Conservation (phyloP, 1,140 invertebrate genomes). For the Listronotus oregonensis region DNA sequence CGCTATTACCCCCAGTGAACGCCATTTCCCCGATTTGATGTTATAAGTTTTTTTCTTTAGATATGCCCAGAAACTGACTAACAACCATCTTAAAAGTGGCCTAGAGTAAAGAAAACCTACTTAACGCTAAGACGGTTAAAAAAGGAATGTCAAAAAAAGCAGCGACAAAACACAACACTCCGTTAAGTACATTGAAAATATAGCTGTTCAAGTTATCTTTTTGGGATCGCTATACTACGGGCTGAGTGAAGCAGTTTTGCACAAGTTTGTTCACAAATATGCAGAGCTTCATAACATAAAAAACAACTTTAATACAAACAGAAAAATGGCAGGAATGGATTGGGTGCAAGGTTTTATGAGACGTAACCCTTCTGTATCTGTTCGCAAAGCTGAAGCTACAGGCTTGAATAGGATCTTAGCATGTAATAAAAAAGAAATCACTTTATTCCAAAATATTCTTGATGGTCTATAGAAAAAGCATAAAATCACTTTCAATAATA, state of each 20-base stretch:
- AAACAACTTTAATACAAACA: conserved; percentile 37
- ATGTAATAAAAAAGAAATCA: conserved; percentile 44
- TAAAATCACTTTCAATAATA: conserved; percentile 36
- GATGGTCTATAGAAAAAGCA: conserved; percentile 37
- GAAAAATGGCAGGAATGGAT: conserved; percentile 39
- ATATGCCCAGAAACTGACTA: conserved; percentile 28
- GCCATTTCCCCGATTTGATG: conserved; percentile 15
- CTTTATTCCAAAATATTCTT: conserved; percentile 35
- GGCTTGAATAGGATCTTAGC: conserved; percentile 38
- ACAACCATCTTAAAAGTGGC: conserved; percentile 26
- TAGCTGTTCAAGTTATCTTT: conserved; percentile 41
- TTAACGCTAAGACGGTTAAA: conserved; percentile 22
- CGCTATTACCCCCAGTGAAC: conserved; percentile 22
- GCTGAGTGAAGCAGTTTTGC: conserved; percentile 21
- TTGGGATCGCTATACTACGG: conserved; percentile 33
- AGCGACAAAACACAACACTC: conserved; percentile 25
- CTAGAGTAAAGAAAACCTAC: conserved; percentile 18
- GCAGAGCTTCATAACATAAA: conserved; percentile 31
- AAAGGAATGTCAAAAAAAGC: conserved; percentile 19
- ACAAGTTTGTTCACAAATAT: conserved; percentile 30
- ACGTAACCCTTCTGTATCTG: conserved; percentile 29
- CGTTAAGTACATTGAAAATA: conserved; percentile 39
- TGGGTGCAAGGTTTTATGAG: conserved; percentile 24
- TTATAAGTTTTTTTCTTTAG: conserved; percentile 17
- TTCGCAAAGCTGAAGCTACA: conserved; percentile 47